phyloP scores from a whole-genome alignment of 2,888 invertebrate genomes.

The Xestia sexstrigata region DNA sequence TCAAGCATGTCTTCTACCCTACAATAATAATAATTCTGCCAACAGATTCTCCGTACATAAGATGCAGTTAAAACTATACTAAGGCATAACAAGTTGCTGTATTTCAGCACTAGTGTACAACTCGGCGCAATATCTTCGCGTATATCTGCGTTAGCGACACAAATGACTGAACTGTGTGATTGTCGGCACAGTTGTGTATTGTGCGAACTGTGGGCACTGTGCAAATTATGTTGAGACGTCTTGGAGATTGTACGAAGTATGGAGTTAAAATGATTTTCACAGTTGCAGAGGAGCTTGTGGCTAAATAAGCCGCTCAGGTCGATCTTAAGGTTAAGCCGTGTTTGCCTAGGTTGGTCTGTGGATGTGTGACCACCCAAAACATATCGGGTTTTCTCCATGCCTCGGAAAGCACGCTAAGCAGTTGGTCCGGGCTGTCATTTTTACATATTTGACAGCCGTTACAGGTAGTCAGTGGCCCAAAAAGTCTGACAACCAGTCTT shows the following conservation, averaged over 20 bases:
- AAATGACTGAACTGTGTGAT: constrained; percentile 25
- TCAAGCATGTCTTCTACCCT: background rate
- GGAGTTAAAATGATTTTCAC: no score
- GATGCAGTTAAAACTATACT: background rate
- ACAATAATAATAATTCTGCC: background rate
- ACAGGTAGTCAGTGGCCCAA: no score
- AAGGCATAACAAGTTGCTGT: constrained; percentile 1
- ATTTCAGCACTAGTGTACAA: constrained; percentile 10
- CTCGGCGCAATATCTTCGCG: background rate
- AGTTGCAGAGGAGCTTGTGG: no score
- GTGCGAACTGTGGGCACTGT: background rate
- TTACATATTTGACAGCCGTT: no score
- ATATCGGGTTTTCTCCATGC: no score
- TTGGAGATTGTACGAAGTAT: background rate
- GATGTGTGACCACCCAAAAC: no score
- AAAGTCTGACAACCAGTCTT: no score
- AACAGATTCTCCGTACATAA: background rate
- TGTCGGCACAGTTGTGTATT: constrained; percentile 8
- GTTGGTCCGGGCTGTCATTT: no score
- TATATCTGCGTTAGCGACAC: constrained; percentile 32
- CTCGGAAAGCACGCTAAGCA: no score
- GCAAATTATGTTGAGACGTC: background rate
- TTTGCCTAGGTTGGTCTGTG: no score
- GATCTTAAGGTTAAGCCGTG: no score
- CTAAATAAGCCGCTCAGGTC: no score